Evolutionary conservation across 2,888 invertebrate genomes (phyloP).

Genomic region (Lasioglossum marginatum): DNA sequence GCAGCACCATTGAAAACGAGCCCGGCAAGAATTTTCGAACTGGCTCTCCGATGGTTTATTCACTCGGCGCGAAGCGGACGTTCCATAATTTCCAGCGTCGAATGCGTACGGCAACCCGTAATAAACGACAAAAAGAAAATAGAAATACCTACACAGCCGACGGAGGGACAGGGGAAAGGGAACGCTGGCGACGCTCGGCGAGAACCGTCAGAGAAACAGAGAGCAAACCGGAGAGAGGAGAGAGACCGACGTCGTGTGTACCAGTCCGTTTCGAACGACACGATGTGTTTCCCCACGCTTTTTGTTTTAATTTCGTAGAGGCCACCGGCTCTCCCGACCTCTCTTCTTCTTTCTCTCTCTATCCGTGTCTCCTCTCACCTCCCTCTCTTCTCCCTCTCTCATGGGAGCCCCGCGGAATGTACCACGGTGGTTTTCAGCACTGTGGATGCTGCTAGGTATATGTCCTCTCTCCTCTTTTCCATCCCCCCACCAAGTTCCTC

Average conservation of each 20-base stretch:
- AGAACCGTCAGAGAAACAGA: slow-evolving; percentile 2
- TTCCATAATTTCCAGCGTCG: slow-evolving; percentile 44
- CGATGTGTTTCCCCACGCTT: slow-evolving; percentile 67
- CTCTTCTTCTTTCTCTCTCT: slow-evolving; percentile 8
- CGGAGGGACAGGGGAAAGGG: slow-evolving; percentile 1
- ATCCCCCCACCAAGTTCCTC: slow-evolving; percentile 54
- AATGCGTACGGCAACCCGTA: slow-evolving; percentile 51
- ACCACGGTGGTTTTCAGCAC: slow-evolving; percentile 77
- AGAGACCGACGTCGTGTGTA: slow-evolving; percentile 53
- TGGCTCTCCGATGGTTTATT: not conserved
- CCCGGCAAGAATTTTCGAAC: not conserved
- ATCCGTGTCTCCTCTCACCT: slow-evolving; percentile 1
- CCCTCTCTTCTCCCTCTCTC: slow-evolving; percentile 26
- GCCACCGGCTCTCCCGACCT: slow-evolving; percentile 50
- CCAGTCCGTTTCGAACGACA: slow-evolving; percentile 63
- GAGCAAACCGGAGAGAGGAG: slow-evolving; percentile 1
- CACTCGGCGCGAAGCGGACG: slow-evolving; percentile 17
- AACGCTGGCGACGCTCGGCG: slow-evolving; percentile 17
- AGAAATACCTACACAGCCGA: slow-evolving; percentile 14
- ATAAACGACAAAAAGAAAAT: slow-evolving; percentile 58
- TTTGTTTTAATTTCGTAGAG: slow-evolving; percentile 73
- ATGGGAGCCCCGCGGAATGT: slow-evolving; percentile 71
- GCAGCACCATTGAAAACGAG: not conserved
- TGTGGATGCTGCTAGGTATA: slow-evolving; percentile 69
- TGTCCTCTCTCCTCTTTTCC: slow-evolving; percentile 55